Base-by-base conservation (phyloP, 1,140 invertebrate genomes). In the Anastrepha ludens region DNA sequence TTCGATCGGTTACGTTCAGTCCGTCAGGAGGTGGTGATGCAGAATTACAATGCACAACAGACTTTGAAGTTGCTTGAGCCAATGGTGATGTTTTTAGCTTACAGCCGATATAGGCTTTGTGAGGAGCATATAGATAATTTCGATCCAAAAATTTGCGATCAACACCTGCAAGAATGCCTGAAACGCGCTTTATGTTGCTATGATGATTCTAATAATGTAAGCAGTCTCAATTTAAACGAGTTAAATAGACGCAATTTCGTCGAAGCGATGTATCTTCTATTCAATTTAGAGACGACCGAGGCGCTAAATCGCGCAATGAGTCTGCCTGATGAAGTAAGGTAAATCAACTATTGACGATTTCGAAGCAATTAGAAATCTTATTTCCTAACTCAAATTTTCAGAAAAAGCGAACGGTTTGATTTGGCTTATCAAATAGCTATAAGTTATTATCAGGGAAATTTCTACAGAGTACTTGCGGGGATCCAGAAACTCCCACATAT, bases 1-100 rank as follows among this genome's bases (percentile, higher is more conserved):
- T 96, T 96, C 89, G 97, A 97, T 93, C 94, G 97, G 41, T 91
- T 97, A 65, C 93, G 96, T 87, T 94, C 96, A 2, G 94, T 97
- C 8, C 94, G 97, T 15, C 96, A 97, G 90, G 97, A 97, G 91
- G 93, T 96, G 87, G 94, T 96, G 2, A 96, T 97, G 65, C 97
- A 97, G 92, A 94, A 95, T 88, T 92, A 96, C 0, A 90, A 94
- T 78, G 92, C 93, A 9, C 9, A 74, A 9, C 90, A 93, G 15
- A 94, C 94, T 44, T 95, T 96, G 39, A 89, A 89, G 1, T 93
- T 97, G 65, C 91, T 97, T 9, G 95, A 97, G 90, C 94, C 94
- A 39, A 96, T 96, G 87, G 94, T 96, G 2, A 93, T 94, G 89
- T 97, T 97, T 91, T 94, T 96, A 91, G 93, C 95, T 64, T 97